Base-by-base conservation (phyloP, 1,140 invertebrate species). In the Olivierus martensii region DNA sequence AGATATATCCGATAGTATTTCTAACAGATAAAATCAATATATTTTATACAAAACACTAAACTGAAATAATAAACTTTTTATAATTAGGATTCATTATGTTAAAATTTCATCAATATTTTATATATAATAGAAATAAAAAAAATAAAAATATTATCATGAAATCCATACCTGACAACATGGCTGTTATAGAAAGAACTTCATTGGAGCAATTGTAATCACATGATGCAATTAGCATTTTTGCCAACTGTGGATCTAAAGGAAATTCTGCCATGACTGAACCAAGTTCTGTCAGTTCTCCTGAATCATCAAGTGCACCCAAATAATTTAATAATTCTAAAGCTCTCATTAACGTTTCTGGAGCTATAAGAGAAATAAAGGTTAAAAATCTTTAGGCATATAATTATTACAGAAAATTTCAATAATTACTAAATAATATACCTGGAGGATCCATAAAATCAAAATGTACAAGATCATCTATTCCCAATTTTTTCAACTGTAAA, bases 371-470 rank as follows among this genome's bases (percentile, higher is more conserved):
- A 28, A 28, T 9, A 28, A 28, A 28, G 9, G 28, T 2, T n/a
- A n/a, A 2, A 6, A 1, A 2, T 28, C 28, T 28, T 28, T 28
- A 6, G 9, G 9, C 4, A 28, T 9, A 28, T 2, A 9, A 28
- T 28, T 9, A 28, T 28, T 9, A 28, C 2, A 6, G 28, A 9
- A 28, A 28, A 28, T n/a, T n/a, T n/a, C 28, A 28, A 28, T 6
- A 28, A 0, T 6, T 9, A 28, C 28, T 28, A 28, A 28, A n/a
- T 36, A 22, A 59, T 43, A 49, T 60, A 77, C 75, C 75, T 19
- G 95, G 95, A 15, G 95, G 95, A 75, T 99, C 95, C 95, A 99
- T 99, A 70, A 99, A 99, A 73, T 99, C 95, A 73, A 99, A 99
- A 70, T 99, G 95, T 36, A 99, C 95, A 61, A 99, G 73, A 75